phyloP scores from a whole-genome alignment of 2,888 invertebrate genomes.

The Noctua comes region DNA sequence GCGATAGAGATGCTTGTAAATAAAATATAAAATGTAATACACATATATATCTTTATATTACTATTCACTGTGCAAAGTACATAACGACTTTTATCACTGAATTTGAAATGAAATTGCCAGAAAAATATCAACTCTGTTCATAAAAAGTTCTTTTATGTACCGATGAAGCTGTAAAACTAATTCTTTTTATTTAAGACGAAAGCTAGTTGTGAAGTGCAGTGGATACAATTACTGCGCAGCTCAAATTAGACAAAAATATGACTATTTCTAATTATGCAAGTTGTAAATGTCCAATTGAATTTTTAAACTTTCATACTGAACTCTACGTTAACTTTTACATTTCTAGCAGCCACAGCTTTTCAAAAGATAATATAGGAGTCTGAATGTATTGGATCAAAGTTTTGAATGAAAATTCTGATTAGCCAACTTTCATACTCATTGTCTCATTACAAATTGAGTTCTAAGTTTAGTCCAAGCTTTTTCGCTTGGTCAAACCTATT shows the following conservation, averaged over 20 bases:
- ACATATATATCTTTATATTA: not conserved
- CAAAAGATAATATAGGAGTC: not conserved
- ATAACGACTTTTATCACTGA: constrained; percentile 15
- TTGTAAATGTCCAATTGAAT: not conserved
- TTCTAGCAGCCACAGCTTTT: not conserved
- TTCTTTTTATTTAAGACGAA: not conserved
- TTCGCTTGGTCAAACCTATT: not conserved
- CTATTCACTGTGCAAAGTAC: not conserved
- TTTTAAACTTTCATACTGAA: not conserved
- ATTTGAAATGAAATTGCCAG: constrained; percentile 7
- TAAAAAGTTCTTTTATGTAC: constrained; percentile 10
- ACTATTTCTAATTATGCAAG: constrained; percentile 3
- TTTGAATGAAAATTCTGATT: not conserved
- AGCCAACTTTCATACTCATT: not conserved
- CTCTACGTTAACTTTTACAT: not conserved
- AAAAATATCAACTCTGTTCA: constrained; percentile 4
- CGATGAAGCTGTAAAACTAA: not conserved
- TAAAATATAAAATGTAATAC: not conserved
- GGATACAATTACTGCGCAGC: not conserved
- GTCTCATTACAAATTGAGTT: not conserved
- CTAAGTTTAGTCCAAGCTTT: not conserved
- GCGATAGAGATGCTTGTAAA: not conserved
- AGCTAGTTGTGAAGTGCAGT: not conserved
- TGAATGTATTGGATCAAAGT: not conserved
- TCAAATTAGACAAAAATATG: constrained; percentile 1